Percentiles rank a stretch among this genome's conserved stretches.
These are phyloP conservation scores for Platorchestia sp. DNA, from an alignment of 1,140 invertebrate genomes.

Conservation along the genomic window DNA sequence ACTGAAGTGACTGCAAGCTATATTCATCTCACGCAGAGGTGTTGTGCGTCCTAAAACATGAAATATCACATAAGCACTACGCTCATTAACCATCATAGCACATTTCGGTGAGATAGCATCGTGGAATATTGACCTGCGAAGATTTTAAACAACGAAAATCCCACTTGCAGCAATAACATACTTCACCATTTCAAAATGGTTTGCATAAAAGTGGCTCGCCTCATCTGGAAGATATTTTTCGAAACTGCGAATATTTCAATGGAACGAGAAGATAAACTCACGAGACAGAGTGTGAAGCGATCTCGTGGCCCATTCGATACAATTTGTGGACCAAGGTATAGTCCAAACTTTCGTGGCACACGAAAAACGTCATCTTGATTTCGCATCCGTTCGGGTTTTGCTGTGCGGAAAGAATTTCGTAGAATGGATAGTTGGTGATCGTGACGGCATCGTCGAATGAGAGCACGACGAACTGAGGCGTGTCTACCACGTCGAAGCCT, in stretches of 20 bases:
- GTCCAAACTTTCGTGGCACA: conserved; percentile 73
- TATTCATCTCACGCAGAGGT: background rate
- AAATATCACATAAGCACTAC: background rate
- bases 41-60: background rate
- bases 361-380: conserved; percentile 72
- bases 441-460: conserved; percentile 70
- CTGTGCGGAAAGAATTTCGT: conserved; percentile 62
- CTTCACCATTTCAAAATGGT: background rate
- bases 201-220: background rate
- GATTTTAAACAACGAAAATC: background rate
- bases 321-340: conserved; percentile 72
- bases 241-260: background rate
- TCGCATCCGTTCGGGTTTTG: conserved; percentile 68
- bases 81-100: background rate
- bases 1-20: background rate
- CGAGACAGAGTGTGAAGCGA: conserved; percentile 73
- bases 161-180: background rate
- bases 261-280: conserved; percentile 60
- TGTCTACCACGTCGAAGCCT: background rate
- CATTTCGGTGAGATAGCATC: background rate
- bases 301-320: conserved; percentile 72
- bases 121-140: too few species aligned
- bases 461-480: conserved; percentile 70
- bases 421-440: conserved; percentile 63
- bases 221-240: background rate